Base-by-base conservation (phyloP, 1,140 invertebrate species). In the Agraylea sexmaculata region DNA sequence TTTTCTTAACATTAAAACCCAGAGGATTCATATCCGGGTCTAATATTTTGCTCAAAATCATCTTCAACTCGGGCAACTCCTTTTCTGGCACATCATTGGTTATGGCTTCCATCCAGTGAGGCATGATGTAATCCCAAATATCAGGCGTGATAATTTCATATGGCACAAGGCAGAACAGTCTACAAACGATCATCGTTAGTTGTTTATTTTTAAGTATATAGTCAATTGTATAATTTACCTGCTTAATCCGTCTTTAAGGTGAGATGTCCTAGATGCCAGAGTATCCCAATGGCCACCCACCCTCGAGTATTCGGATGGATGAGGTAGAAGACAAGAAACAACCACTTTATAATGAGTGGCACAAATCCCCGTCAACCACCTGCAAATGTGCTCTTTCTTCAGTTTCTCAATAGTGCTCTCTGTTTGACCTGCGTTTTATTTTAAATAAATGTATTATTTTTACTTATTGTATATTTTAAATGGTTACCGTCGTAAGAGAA, bases 121-220 rank as follows among this genome's bases (percentile, higher is more conserved):
- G 93, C 87, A 98, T 98, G 8, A 97, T 87, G 56, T 87, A 83
- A 57, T 95, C 87, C 94, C 93, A 98, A 34, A 96, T 87, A 54
- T 95, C 86, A 37, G 87, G 77, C 1, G 87, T 91, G 42, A 99
- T 91, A 11, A 98, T 84, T 53, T 97, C 92, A 63, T 99, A 99
- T 0, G 95, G 94, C 15, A 97, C 91, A 21, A 99, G 64, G 57
- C 92, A 96, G 55, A 97, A 89, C 12, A 99, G 69, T 35, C 92
- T 66, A 52, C 0, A 57, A 46, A 6, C n/a, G n/a, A n/a, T n/a
- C n/a, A n/a, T n/a, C n/a, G n/a, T n/a, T n/a, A n/a, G 59, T n/a
- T n/a, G n/a, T n/a, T n/a, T n/a, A n/a, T n/a, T n/a, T n/a, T n/a
- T n/a, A n/a, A n/a, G n/a, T n/a, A n/a, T n/a, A n/a, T n/a, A n/a